Evolutionary conservation across 2,113 vertebrate genomes (phyloP).

Genomic region (Prunella himalayana): DNA sequence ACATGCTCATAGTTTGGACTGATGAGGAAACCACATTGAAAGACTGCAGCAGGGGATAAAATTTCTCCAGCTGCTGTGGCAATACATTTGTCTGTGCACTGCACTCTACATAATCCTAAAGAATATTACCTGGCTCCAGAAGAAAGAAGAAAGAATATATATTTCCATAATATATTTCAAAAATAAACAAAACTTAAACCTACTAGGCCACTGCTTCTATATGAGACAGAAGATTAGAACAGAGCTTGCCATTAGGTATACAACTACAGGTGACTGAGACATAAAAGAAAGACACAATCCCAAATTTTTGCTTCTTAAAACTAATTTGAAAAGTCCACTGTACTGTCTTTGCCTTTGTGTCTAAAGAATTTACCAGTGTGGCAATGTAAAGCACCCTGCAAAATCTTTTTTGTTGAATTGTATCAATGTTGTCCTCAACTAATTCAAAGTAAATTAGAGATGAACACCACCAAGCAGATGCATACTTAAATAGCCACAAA

Average conservation of each 20-base stretch:
- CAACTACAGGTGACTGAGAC: neutral
- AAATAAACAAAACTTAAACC: neutral
- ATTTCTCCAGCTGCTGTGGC: neutral
- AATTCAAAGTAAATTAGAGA: neutral
- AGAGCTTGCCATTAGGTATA: neutral
- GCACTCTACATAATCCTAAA: neutral
- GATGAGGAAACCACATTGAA: slow-evolving; percentile 35
- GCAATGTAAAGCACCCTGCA: neutral
- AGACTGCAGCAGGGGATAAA: neutral
- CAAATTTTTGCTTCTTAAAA: neutral
- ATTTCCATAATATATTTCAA: neutral
- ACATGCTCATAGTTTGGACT: neutral
- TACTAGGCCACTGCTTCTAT: neutral
- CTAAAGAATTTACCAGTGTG: neutral
- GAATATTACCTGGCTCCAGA: neutral
- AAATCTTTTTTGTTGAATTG: neutral
- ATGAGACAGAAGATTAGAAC: neutral
- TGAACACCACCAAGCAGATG: neutral
- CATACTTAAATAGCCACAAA: neutral
- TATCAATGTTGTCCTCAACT: neutral
- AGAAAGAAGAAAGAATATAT: neutral
- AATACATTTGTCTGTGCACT: neutral
- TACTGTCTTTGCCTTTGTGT: neutral
- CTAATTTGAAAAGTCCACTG: neutral
- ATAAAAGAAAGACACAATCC: neutral